Percentiles rank a stretch among this genome's conserved stretches.
These are phyloP conservation scores for Propsilocerus akamusi DNA, from an alignment of 1,140 invertebrate genomes.

Conservation along the genomic window DNA sequence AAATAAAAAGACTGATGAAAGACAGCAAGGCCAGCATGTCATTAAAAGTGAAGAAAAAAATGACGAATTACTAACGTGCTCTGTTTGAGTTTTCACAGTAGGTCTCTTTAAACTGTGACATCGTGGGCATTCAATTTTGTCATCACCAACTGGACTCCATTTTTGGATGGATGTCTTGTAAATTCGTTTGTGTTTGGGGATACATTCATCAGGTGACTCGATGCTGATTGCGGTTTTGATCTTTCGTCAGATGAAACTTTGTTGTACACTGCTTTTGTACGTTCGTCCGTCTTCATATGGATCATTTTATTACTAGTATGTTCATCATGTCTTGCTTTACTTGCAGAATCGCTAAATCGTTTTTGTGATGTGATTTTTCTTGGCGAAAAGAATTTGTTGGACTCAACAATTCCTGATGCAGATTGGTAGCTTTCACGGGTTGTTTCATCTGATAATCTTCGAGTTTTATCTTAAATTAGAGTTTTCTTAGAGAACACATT, in stretches of 20 bases:
- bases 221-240: neutral
- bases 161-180: neutral
- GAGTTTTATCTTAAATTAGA: too few relatives aligned
- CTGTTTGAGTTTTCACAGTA: neutral
- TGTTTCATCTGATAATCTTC: too few relatives aligned
- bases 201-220: too few relatives aligned
- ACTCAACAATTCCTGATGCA: too few relatives aligned
- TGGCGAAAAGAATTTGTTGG: too few relatives aligned
- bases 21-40: neutral
- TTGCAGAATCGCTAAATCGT: too few relatives aligned
- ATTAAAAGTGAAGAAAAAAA: neutral
- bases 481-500: too few relatives aligned
- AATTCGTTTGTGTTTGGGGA: neutral
- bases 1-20: neutral
- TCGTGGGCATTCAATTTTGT: neutral
- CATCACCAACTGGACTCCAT: neutral
- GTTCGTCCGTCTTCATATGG: neutral
- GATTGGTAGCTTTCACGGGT: too few relatives aligned
- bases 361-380: too few relatives aligned
- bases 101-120: neutral
- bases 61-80: neutral
- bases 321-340: neutral
- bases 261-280: neutral
- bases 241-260: neutral
- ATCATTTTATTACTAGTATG: neutral